Base-by-base conservation (phyloP, 1,140 invertebrate species). In the Nymphalis io region DNA sequence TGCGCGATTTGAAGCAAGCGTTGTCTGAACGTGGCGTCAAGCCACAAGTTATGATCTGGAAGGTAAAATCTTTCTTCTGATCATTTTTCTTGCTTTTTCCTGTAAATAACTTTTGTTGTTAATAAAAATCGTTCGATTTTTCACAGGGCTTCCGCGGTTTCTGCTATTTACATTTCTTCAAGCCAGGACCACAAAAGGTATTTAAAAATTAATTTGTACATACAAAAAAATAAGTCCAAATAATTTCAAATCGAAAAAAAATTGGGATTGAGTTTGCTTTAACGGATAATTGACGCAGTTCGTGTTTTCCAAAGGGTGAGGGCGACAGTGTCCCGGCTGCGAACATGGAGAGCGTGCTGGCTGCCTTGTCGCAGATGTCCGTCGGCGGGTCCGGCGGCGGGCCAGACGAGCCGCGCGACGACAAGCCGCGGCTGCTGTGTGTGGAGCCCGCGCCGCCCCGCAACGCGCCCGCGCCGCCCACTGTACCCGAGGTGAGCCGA, bases 111-210 rank as follows among this genome's bases (percentile, higher is more conserved):
- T 2, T 33, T 33, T 4, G 10, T 33, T 8, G 1, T 2, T 33
- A 33, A 2, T 33, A 33, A 33, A 33, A 33, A 27, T 46, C 38
- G 0, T 42, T 58, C 39, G 16, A 64, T 67, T 64, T 59, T 70
- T 87, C 84, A 33, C 91, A 93, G 83, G 94, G 94, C 1, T 92
- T 87, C 82, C 89, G 93, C 61, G 95, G 95, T 39, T 93, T 94
- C 73, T 95, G 94, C 78, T 94, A 93, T 60, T 83, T 95, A 27
- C 94, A 95, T 75, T 95, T 95, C 84, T 93, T 92, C 67, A 95
- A 95, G 80, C 81, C 89, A 27, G 80, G 83, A 61, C 84, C 89
- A 21, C 89, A 88, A 68, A 88, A 91, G 83, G 90, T 92, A 79
- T 80, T 46, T 2, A 23, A 16, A 21, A 15, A n/a, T n/a, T n/a